Conservation (phyloP, 2,113 vertebrate genomes). For the Eretmochelys imbricata region DNA sequence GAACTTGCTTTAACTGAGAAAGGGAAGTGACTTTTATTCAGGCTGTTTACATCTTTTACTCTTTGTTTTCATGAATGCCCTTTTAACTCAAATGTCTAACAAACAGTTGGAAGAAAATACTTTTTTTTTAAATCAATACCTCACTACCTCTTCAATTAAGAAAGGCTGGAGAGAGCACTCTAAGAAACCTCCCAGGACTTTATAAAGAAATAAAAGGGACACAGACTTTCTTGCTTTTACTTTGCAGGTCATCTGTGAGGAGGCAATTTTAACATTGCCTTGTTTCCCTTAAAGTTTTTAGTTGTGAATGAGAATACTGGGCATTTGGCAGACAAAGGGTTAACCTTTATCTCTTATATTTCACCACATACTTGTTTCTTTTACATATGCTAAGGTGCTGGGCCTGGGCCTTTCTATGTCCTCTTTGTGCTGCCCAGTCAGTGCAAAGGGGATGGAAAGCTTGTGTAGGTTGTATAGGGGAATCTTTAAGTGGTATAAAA, state of each 20-base stretch:
- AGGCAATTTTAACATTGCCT: neutral
- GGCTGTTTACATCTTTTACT: neutral
- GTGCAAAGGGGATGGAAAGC: neutral
- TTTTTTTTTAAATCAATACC: neutral
- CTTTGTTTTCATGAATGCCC: neutral
- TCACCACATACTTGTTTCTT: neutral
- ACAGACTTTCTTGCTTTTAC: neutral
- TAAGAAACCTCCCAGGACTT: neutral
- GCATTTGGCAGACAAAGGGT: neutral
- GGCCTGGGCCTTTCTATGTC: accelerated
- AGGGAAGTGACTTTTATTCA: neutral
- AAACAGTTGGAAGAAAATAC: neutral
- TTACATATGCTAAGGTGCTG: neutral
- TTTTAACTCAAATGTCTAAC: neutral
- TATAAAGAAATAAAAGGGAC: neutral
- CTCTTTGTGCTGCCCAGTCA: neutral
- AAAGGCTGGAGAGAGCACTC: neutral
- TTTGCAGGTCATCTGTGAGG: neutral
- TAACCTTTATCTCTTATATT: neutral
- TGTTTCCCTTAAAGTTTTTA: neutral
- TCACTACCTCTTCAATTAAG: neutral
- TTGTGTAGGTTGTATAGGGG: neutral
- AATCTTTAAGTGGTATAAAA: neutral
- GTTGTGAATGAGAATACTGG: neutral
- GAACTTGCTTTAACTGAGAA: neutral